A percentile compares a stretch with the other conserved stretches of the same genome.
Conservation (phyloP, 2,113 vertebrate species). For the Rhynchopsitta pachyrhyncha region DNA sequence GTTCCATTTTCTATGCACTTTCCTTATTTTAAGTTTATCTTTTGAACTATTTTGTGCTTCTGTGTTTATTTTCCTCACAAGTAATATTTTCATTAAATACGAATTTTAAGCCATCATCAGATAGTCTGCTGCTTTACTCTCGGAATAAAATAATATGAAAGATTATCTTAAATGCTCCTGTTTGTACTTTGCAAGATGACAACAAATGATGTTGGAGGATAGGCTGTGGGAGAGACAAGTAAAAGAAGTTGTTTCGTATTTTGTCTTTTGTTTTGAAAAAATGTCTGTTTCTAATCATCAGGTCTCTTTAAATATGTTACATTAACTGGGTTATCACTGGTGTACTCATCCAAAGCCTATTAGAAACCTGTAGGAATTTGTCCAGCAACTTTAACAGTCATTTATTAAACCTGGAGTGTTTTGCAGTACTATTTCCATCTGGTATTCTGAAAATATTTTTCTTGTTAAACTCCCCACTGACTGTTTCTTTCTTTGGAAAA, state of each 20-base stretch:
- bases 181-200: background rate
- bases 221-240: background rate
- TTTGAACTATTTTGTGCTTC: background rate
- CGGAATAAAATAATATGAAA: background rate
- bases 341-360: background rate
- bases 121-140: background rate
- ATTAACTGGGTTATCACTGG: background rate
- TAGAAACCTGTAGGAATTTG: background rate
- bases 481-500: background rate
- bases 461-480: background rate
- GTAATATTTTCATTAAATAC: background rate
- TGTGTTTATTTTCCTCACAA: background rate
- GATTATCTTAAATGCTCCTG: background rate
- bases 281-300: background rate
- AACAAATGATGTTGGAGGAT: background rate
- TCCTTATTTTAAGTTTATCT: background rate
- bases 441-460: background rate
- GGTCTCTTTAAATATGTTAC: background rate
- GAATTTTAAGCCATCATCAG: background rate
- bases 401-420: background rate
- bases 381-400: background rate
- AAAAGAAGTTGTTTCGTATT: background rate
- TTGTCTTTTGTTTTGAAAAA: background rate
- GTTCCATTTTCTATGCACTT: background rate
- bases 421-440: background rate